Conservation (phyloP, 2,888 invertebrate species). For the Argyresthia goedartella region DNA sequence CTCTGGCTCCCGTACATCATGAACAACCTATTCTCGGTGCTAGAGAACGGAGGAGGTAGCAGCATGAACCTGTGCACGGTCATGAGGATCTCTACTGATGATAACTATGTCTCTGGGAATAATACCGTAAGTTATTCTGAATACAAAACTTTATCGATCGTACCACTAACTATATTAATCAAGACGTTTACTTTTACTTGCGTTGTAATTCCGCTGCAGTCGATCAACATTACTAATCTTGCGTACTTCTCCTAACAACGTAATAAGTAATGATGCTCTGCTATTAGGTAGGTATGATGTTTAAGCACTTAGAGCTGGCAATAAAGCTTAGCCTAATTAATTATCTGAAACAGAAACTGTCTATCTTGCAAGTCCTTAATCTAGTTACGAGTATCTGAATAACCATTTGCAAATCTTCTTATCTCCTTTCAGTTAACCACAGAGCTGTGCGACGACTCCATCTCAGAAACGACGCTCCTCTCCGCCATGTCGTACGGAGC, state of each 20-base stretch:
- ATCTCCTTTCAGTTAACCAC: conserved; percentile 20
- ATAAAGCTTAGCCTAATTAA: no score
- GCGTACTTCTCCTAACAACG: no score
- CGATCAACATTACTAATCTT: no score
- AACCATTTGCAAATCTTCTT: neutral
- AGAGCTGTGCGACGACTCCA: conserved; percentile 51
- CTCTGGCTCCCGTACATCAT: conserved; percentile 63
- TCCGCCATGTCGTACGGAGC: conserved; percentile 60
- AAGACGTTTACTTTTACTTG: no score
- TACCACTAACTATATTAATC: no score
- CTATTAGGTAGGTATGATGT: no score
- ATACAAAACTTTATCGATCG: neutral
- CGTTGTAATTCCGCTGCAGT: no score
- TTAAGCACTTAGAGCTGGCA: no score
- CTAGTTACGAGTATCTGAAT: neutral
- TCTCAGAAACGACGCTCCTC: conserved; percentile 51
- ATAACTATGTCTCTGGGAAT: conserved; percentile 22
- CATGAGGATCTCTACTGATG: conserved; percentile 33
- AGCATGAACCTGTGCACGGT: conserved; percentile 58
- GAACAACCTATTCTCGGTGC: conserved; percentile 55
- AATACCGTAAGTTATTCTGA: conserved; percentile 26
- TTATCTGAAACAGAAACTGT: no score
- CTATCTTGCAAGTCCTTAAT: no score
- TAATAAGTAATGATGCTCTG: no score
- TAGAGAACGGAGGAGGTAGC: conserved; percentile 42